These are phyloP conservation scores for Gymnarchus niloticus DNA, from an alignment of 2,113 vertebrate genomes.

Conservation along the genomic window DNA sequence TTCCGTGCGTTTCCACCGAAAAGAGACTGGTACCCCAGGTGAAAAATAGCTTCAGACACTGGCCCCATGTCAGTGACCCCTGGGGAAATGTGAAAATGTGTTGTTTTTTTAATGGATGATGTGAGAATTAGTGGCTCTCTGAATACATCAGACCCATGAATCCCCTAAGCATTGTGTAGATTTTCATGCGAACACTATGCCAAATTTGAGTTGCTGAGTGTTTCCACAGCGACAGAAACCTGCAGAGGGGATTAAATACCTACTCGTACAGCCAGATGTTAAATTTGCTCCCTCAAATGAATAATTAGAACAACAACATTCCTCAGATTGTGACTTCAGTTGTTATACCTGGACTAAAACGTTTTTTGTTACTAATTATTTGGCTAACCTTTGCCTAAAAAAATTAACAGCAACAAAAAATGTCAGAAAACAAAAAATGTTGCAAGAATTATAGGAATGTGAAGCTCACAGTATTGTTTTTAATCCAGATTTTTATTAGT, in stretches of 20 bases:
- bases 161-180: conserved; percentile 43
- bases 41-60: no score
- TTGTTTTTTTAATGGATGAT: conserved; percentile 52
- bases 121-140: conserved; percentile 19
- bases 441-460: not conserved
- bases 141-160: conserved; percentile 44
- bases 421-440: not conserved
- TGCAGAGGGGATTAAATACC: not conserved
- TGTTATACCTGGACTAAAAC: not conserved
- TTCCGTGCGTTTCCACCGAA: no score
- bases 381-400: not conserved
- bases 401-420: not conserved
- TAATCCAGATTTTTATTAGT: not conserved
- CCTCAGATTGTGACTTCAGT: not conserved
- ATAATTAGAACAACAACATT: not conserved
- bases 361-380: not conserved
- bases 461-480: not conserved
- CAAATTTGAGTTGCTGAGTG: conserved; percentile 53
- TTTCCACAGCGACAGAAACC: conserved; percentile 40
- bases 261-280: not conserved
- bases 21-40: no score
- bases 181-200: conserved; percentile 47
- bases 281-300: not conserved
- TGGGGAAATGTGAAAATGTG: conserved; percentile 14
- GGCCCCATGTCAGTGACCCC: not conserved